Conservation (phyloP, 2,113 vertebrate genomes). For the Lutjanus erythropterus region DNA sequence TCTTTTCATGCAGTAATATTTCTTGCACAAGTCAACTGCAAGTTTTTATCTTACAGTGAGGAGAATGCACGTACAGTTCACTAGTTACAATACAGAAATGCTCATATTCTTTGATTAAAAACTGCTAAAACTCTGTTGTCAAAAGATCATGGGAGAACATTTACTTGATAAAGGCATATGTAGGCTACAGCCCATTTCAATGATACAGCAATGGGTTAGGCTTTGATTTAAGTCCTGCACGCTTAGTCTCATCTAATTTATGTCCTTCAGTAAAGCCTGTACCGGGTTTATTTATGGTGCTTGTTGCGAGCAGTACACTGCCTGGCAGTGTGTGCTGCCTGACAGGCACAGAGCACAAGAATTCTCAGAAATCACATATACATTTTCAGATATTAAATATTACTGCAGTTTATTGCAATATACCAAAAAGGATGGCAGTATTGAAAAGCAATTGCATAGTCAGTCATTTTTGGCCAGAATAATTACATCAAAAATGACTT, state of each 20-base stretch:
- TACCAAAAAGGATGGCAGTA: not conserved
- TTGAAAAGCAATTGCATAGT: not conserved
- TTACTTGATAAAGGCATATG: not conserved
- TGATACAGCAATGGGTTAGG: not conserved
- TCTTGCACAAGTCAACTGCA: conserved; percentile 8
- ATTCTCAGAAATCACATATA: not conserved
- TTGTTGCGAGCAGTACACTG: conserved; percentile 3
- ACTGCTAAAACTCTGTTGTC: not conserved
- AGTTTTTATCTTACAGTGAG: not conserved
- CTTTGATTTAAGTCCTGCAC: conserved; percentile 24
- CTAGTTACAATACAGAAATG: not conserved
- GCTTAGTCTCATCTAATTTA: conserved; percentile 35
- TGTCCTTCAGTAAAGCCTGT: conserved; percentile 17
- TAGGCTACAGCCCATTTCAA: not conserved
- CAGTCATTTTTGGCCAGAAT: not conserved
- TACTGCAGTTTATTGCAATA: not conserved
- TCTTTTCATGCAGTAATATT: not conserved
- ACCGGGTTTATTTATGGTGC: conserved; percentile 13
- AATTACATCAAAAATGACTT: not conserved
- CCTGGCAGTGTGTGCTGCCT: not conserved
- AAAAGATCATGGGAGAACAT: not conserved
- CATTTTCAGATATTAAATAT: not conserved
- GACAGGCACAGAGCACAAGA: not conserved
- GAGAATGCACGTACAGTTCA: not conserved
- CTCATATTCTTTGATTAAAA: not conserved